phyloP scores from a whole-genome alignment of 2,888 invertebrate species.

The Gerris lacustris region DNA sequence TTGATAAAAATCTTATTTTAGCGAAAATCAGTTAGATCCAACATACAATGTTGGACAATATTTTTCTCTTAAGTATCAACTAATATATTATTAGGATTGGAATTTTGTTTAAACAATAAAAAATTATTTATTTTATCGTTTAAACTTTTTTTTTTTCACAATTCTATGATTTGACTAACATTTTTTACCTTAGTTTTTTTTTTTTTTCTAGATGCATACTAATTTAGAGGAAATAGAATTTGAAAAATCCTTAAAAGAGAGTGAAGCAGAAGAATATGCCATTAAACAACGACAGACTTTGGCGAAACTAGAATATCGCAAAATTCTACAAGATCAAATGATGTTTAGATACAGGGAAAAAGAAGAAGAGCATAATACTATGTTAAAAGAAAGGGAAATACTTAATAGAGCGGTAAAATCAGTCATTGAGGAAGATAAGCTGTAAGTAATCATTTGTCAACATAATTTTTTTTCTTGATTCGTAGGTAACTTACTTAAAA shows the following conservation, averaged over 20 bases:
- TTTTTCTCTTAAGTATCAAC: too few species aligned
- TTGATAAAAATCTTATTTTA: too few species aligned
- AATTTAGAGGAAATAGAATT: background rate
- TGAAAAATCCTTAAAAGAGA: background rate
- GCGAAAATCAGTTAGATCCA: too few species aligned
- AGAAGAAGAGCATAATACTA: background rate
- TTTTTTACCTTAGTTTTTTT: background rate
- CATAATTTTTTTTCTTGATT: too few species aligned
- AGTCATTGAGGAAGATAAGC: too few species aligned
- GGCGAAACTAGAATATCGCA: background rate
- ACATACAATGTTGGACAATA: too few species aligned
- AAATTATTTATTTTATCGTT: background rate
- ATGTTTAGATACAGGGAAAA: background rate
- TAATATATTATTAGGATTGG: too few species aligned
- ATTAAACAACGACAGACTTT: background rate
- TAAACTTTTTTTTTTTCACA: background rate
- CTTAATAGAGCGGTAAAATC: background rate
- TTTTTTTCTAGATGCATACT: background rate
- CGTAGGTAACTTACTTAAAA: too few species aligned
- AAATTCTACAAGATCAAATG: background rate
- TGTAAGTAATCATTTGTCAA: too few species aligned
- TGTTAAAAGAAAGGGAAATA: background rate
- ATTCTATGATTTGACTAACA: background rate
- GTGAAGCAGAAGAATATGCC: background rate
- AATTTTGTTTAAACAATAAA: background rate